Conservation (phyloP, 2,113 vertebrate species). For the Hydrolagus affinis region DNA sequence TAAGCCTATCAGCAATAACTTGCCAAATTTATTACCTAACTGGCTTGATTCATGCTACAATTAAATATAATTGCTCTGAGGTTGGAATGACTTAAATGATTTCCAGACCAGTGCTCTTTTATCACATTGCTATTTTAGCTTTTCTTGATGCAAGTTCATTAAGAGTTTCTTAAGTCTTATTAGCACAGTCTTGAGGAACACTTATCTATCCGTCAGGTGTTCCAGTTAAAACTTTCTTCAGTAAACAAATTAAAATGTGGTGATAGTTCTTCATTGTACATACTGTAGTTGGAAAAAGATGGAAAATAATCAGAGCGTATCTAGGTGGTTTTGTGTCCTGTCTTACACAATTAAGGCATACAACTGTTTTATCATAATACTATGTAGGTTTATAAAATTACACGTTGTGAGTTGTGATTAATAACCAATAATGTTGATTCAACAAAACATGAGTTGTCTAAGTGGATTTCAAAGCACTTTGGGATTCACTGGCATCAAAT, state of each 20-base stretch:
- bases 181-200: too few species aligned
- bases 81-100: conserved; percentile 6
- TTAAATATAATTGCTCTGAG: conserved; percentile 6
- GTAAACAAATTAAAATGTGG: background rate
- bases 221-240: background rate
- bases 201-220: background rate
- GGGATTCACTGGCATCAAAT: background rate
- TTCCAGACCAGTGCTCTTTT: background rate
- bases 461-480: background rate
- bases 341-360: background rate
- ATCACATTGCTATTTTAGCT: background rate
- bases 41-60: background rate
- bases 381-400: background rate
- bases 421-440: background rate
- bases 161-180: too few species aligned
- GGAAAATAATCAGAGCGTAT: background rate
- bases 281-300: background rate
- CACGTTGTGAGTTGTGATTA: background rate
- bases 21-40: background rate
- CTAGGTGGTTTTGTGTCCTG: background rate
- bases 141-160: background rate
- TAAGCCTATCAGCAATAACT: background rate
- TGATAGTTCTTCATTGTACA: background rate
- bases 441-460: background rate
- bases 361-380: background rate